Evolutionary conservation across 1,140 invertebrate species (phyloP).

Genomic region (Conopomorpha cramerella): DNA sequence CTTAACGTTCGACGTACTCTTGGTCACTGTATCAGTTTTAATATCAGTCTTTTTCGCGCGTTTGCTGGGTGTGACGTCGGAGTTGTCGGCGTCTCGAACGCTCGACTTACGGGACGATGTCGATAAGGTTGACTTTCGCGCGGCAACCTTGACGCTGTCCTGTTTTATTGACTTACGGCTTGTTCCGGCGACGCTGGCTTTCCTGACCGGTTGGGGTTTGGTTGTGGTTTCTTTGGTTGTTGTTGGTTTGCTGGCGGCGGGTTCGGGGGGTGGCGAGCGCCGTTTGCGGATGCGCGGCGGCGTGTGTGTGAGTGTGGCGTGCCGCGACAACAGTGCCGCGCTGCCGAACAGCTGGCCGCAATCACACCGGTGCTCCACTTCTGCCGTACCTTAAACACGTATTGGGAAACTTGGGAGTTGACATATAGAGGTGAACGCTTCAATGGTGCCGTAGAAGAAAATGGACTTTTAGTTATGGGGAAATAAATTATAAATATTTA

Average conservation of each 20-base stretch:
- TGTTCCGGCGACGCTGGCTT: too few relatives aligned
- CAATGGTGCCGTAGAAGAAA: too few relatives aligned
- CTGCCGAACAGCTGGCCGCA: slow-evolving; percentile 50
- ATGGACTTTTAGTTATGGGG: too few relatives aligned
- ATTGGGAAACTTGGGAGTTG: too few relatives aligned
- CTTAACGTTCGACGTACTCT: slow-evolving; percentile 6
- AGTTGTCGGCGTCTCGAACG: slow-evolving; percentile 5
- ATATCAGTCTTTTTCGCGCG: background rate
- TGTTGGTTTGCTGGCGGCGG: slow-evolving; percentile 6
- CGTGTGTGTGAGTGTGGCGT: slow-evolving; percentile 46
- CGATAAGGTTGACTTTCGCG: background rate
- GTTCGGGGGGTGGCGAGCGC: slow-evolving; percentile 16
- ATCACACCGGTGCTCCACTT: slow-evolving; percentile 41
- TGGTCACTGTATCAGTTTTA: background rate
- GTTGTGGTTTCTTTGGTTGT: too few relatives aligned
- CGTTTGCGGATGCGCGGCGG: slow-evolving; percentile 36
- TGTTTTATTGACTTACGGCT: too few relatives aligned
- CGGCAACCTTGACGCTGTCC: background rate
- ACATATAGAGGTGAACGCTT: too few relatives aligned
- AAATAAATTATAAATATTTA: too few relatives aligned
- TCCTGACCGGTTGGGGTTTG: too few relatives aligned
- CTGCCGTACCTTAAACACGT: slow-evolving; percentile 21
- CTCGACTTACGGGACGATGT: slow-evolving; percentile 8
- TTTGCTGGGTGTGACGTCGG: background rate
- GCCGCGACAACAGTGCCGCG: slow-evolving; percentile 37